These are phyloP conservation scores for Mythimna lalbum DNA, from an alignment of 2,888 invertebrate species.

Conservation along the genomic window DNA sequence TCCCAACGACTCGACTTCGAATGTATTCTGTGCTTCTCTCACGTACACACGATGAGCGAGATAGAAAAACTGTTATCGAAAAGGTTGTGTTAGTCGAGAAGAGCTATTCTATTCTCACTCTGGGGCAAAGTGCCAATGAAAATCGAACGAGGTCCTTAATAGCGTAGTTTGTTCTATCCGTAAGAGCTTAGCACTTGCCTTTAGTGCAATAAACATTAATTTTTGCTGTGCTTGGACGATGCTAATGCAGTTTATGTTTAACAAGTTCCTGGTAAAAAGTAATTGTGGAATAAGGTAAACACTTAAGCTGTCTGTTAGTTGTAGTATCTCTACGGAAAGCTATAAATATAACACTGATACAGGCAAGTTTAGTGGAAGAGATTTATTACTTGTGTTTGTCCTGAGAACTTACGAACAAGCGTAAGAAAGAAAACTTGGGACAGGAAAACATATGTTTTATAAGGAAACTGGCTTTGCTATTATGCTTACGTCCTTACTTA, in stretches of 20 bases:
- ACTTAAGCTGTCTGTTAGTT: constrained; percentile 20
- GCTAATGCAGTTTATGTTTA: constrained; percentile 60
- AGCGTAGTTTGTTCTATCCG: constrained; percentile 70
- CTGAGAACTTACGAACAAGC: constrained; percentile 39
- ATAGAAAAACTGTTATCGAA: constrained; percentile 43
- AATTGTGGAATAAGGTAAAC: constrained; percentile 32
- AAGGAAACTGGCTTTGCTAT: constrained; percentile 48
- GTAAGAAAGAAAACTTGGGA: constrained; percentile 43
- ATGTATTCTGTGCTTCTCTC: constrained; percentile 40
- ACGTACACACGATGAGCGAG: constrained; percentile 38
- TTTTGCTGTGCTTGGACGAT: constrained; percentile 65
- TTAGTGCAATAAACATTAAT: constrained; percentile 73
- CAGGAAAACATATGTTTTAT: constrained; percentile 53
- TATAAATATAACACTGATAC: constrained; percentile 31
- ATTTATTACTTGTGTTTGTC: constrained; percentile 45
- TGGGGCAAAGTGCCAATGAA: constrained; percentile 69
- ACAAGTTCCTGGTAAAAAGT: constrained; percentile 42
- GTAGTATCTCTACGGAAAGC: constrained; percentile 13
- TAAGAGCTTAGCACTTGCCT: constrained; percentile 73
- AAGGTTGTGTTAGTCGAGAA: constrained; percentile 53
- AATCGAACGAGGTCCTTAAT: constrained; percentile 69
- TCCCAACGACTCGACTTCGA: constrained; percentile 22
- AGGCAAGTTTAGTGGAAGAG: constrained; percentile 32
- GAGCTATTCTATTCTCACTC: constrained; percentile 48
- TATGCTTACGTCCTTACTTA: constrained; percentile 51